Evolutionary conservation across 2,888 invertebrate species (phyloP).

Genomic region (Crocallis elinguaria): DNA sequence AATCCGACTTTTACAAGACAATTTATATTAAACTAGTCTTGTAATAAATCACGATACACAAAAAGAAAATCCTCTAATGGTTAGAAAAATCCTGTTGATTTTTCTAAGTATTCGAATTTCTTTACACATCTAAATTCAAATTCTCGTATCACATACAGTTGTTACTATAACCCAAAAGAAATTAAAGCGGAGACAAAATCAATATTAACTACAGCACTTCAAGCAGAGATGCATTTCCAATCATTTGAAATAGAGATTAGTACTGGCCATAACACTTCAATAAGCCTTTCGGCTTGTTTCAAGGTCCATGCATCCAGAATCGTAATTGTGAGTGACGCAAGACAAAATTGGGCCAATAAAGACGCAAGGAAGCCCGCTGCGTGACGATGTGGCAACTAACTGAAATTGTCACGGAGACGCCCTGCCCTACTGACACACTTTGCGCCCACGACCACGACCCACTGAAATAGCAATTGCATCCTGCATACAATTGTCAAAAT

Average conservation of each 20-base stretch:
- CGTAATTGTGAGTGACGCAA: slow-evolving; percentile 25
- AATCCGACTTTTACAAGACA: too few relatives aligned
- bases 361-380: slow-evolving; percentile 43
- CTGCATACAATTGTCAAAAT: slow-evolving; percentile 48
- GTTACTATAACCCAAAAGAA: too few relatives aligned
- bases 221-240: not conserved
- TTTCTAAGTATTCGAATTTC: too few relatives aligned
- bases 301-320: slow-evolving; percentile 10
- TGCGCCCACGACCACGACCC: slow-evolving; percentile 32
- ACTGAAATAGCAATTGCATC: slow-evolving; percentile 73
- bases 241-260: not conserved
- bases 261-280: not conserved
- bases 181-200: too few relatives aligned
- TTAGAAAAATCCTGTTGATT: too few relatives aligned
- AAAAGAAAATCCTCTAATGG: too few relatives aligned
- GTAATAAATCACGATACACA: too few relatives aligned
- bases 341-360: slow-evolving; percentile 55
- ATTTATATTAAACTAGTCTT: too few relatives aligned
- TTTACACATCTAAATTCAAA: too few relatives aligned
- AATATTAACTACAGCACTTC: too few relatives aligned
- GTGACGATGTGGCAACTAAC: slow-evolving; percentile 51
- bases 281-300: not conserved
- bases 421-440: slow-evolving; percentile 76
- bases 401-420: slow-evolving; percentile 71
- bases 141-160: too few relatives aligned